Base-by-base conservation (phyloP, 2,797 vertebrate species). In the Pelodytes ibericus region DNA sequence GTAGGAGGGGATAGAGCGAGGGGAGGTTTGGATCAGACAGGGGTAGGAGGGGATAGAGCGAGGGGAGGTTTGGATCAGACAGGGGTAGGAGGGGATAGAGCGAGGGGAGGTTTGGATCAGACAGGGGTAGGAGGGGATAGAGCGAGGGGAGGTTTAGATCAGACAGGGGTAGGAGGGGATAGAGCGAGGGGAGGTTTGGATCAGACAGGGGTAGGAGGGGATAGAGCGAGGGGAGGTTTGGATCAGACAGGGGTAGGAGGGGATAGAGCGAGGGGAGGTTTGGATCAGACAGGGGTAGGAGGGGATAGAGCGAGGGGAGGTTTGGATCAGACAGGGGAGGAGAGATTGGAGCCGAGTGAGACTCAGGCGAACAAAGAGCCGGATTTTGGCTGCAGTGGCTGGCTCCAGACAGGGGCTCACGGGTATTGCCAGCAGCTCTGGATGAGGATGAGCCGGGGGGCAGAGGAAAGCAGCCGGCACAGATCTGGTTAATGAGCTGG, bases 291-390 rank as follows among this genome's bases (percentile, higher is more conserved):
- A 2, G 26, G 44, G 62, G 20, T n/a, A 0, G 36, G 73, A 25
- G 72, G 82, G 78, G 84, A 80, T 65, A 71, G 36, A 72, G n/a
- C 39, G 71, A 6, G 74, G 80, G 24, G 69, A 13, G 22, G 58
- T 5, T 36, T 36, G 11, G 33, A 6, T 26, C 15, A 22, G 39
- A 36, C 36, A 22, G 51, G 70, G 69, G 20, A 0, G 26, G 64
- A n/a, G 79, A 75, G 73, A 80, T 79, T 72, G 74, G 63, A 74
- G 80, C 81, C 65, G 77, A 75, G 58, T 77, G 80, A 84, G 65
- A 71, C 80, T 61, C 80, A 69, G 71, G 49, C 60, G 62, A 80
- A 69, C 77, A 22, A 85, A 86, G 86, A 71, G 72, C 80, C 70
- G 36, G 26, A 74, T 61, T 60, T 26, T 65, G 77, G 74, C 26